Percentiles rank a stretch among this genome's conserved stretches.
Evolutionary conservation across 1,140 invertebrate genomes (phyloP).

Genomic region (Aricia agestis): DNA sequence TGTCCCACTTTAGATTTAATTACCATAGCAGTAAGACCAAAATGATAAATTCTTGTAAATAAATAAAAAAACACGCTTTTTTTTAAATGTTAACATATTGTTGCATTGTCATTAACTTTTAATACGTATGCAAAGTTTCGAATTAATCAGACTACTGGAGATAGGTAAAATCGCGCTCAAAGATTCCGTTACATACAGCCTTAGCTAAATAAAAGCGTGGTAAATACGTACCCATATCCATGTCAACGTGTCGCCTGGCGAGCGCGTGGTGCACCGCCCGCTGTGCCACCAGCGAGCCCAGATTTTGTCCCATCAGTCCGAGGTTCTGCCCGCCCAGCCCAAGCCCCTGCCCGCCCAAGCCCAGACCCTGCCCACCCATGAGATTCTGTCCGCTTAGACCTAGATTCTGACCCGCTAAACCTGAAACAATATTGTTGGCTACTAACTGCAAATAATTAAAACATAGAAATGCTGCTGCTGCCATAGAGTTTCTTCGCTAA

Average conservation of each 20-base stretch:
- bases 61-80: too few relatives aligned
- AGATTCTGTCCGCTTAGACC: constrained; percentile 55
- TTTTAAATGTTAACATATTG: too few relatives aligned
- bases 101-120: too few relatives aligned
- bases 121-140: too few relatives aligned
- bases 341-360: constrained; percentile 35
- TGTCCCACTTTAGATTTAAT: too few relatives aligned
- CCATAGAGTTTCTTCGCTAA: too few relatives aligned
- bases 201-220: too few relatives aligned
- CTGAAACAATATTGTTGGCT: constrained; percentile 26
- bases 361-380: constrained; percentile 46
- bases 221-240: constrained; percentile 46
- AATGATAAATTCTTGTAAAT: too few relatives aligned
- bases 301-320: constrained; percentile 51
- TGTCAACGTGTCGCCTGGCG: constrained; percentile 45
- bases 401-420: constrained; percentile 56
- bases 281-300: constrained; percentile 54
- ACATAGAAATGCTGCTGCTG: neutral
- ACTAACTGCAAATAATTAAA: neutral
- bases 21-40: too few relatives aligned
- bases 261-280: constrained; percentile 51
- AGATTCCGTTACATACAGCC: too few relatives aligned
- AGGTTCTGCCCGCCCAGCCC: constrained; percentile 44
- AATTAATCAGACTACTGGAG: too few relatives aligned
- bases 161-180: too few relatives aligned